Conservation (phyloP, 1,140 invertebrate genomes). For the Zaprionus gabonicus region DNA sequence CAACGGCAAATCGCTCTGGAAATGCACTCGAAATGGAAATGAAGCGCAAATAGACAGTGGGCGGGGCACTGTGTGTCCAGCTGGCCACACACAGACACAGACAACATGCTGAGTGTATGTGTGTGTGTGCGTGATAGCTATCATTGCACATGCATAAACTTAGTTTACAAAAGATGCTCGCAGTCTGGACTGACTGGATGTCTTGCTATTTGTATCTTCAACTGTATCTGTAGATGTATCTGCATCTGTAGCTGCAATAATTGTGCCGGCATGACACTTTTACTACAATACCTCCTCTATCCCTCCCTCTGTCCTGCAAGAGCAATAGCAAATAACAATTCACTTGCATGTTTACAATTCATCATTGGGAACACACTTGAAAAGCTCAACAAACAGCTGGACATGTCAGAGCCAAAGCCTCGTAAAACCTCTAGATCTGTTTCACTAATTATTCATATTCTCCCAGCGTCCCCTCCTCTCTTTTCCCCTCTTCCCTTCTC, state of each 20-base stretch:
- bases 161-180: slow-evolving; percentile 7
- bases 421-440: slow-evolving; percentile 46
- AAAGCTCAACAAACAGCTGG: slow-evolving; percentile 18
- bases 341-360: slow-evolving; percentile 50
- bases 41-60: slow-evolving; percentile 23
- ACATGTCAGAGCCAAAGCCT: slow-evolving; percentile 19
- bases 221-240: neutral
- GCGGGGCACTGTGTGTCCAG: slow-evolving; percentile 24
- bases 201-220: neutral
- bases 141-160: slow-evolving; percentile 4
- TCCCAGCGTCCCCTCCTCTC: slow-evolving; percentile 2
- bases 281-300: neutral
- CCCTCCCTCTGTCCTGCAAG: neutral
- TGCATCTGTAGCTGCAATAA: slow-evolving; percentile 20
- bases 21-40: slow-evolving; percentile 38
- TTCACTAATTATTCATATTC: slow-evolving; percentile 59
- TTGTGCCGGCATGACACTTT: slow-evolving; percentile 34
- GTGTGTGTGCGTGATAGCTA: neutral
- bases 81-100: slow-evolving; percentile 28
- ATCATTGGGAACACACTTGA: slow-evolving; percentile 29
- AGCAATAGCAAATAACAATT: slow-evolving; percentile 9
- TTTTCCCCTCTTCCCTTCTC: neutral
- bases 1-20: slow-evolving; percentile 20
- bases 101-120: neutral
- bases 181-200: neutral